Base-by-base conservation (phyloP, 2,888 invertebrate species). In the Phytoseiulus persimilis region DNA sequence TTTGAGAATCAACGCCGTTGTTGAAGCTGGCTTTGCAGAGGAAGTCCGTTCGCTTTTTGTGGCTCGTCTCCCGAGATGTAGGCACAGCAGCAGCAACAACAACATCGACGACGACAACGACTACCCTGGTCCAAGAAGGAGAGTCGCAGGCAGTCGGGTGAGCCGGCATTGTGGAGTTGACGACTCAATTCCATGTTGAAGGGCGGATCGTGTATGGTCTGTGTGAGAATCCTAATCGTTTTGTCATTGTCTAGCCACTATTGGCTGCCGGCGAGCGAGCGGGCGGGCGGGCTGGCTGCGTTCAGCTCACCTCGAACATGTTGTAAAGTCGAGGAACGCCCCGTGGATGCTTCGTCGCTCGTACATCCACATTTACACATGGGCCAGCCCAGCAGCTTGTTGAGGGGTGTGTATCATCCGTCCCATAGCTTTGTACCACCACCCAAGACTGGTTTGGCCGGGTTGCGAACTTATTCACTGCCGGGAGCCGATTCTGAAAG, bases 211-310 rank as follows among this genome's bases (percentile, higher is more conserved):
- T 65, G 65, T 65, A 65, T 65, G 65, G 9, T 65, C 65, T 65
- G 65, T 65, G 65, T 11, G 65, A 65, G 65, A 65, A 65, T 65
- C 65, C 65, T 65, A 65, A 65, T 65, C 65, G 65, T 65, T 65
- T 65, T 65, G 65, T 65, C 65, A 65, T 65, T 65, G 65, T 65
- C 65, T 65, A 65, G 65, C 65, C 65, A 65, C 65, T 65, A 65
- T 65, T 65, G 65, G 65, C 65, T 65, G 65, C 65, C 18, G 18
- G 23, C 28, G 65, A 28, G 39, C 39, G 23, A 65, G 65, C 65
- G 65, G 18, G 65, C 65, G 65, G 65, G 65, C 65, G 65, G 65
- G 65, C 65, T 6, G 5, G 5, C 65, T 65, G 65, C 65, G 65
- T 65, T 65, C 65, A 65, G 65, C 18, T 65, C 65, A 65, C 65